Evolutionary conservation across 2,888 invertebrate species (phyloP).

Genomic region (Hydraecia micacea): DNA sequence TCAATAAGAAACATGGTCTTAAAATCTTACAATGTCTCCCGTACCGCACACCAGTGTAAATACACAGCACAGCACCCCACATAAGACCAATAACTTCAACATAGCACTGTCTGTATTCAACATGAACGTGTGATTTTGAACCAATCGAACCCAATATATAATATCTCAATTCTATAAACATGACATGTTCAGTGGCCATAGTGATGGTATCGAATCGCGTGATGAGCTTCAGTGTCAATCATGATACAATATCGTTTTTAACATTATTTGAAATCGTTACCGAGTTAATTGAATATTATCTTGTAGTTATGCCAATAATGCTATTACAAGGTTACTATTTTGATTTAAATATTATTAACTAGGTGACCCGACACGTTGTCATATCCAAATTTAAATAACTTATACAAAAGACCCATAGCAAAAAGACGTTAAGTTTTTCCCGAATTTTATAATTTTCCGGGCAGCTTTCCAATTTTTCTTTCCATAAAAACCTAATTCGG

Average conservation of each 20-base stretch:
- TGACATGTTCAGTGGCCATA: constrained; percentile 43
- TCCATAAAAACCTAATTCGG: too few relatives aligned
- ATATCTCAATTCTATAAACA: constrained; percentile 47
- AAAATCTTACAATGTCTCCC: constrained; percentile 50
- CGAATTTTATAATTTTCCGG: too few relatives aligned
- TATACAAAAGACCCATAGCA: too few relatives aligned
- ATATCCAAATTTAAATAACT: too few relatives aligned
- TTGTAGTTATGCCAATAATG: constrained; percentile 6
- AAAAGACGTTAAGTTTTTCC: too few relatives aligned
- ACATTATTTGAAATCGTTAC: constrained; percentile 9
- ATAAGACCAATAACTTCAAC: constrained; percentile 21
- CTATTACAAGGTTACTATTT: not conserved
- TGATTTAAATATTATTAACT: not conserved
- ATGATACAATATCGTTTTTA: constrained; percentile 35
- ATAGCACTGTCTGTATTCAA: constrained; percentile 30
- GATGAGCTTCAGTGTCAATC: constrained; percentile 1
- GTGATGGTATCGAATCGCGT: constrained; percentile 55
- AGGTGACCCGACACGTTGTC: too few relatives aligned
- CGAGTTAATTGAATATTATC: constrained; percentile 23
- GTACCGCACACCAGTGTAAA: not conserved
- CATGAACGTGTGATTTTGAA: not conserved
- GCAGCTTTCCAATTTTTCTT: too few relatives aligned
- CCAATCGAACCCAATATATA: constrained; percentile 43
- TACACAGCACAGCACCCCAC: constrained; percentile 28
- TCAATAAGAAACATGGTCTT: not conserved